Percentiles rank a stretch among this genome's conserved stretches.
Evolutionary conservation across 2,888 invertebrate genomes (phyloP).

Genomic region (Thymelicus sylvestris): DNA sequence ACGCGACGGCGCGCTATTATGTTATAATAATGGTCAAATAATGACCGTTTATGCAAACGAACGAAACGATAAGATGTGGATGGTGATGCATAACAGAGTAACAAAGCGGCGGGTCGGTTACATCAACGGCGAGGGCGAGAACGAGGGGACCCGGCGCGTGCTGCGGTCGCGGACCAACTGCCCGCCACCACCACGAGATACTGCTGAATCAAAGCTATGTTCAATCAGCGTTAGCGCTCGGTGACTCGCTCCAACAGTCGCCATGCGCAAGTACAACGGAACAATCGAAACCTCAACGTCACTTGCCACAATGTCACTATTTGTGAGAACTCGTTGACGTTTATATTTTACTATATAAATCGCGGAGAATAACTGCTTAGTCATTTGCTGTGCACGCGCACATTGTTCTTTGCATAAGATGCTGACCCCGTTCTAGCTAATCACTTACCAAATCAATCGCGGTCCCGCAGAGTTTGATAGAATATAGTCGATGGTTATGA

Average conservation of each 20-base stretch:
- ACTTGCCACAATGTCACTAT: slow-evolving; percentile 51
- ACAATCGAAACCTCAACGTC: slow-evolving; percentile 61
- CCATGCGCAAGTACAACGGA: slow-evolving; percentile 56
- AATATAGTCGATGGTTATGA: slow-evolving; percentile 46
- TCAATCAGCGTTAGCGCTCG: slow-evolving; percentile 53
- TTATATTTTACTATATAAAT: slow-evolving; percentile 39
- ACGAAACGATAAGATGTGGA: slow-evolving; percentile 24
- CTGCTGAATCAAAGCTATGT: slow-evolving; percentile 58
- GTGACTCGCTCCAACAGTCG: slow-evolving; percentile 54
- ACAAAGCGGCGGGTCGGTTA: slow-evolving; percentile 43
- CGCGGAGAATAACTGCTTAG: slow-evolving; percentile 34
- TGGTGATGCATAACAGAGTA: slow-evolving; percentile 35
- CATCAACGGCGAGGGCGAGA: slow-evolving; percentile 50
- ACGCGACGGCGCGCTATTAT: slow-evolving; percentile 10
- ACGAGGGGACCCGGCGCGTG: slow-evolving; percentile 58
- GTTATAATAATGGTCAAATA: slow-evolving; percentile 1
- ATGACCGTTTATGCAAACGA: slow-evolving; percentile 16
- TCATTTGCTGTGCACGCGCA: slow-evolving; percentile 21
- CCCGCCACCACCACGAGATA: slow-evolving; percentile 60
- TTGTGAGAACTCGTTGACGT: slow-evolving; percentile 47
- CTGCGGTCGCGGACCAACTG: slow-evolving; percentile 74
- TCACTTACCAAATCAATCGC: slow-evolving; percentile 58
- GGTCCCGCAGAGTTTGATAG: slow-evolving; percentile 47
- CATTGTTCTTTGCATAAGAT: slow-evolving; percentile 30
- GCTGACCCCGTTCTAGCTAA: slow-evolving; percentile 33